Percentiles rank a stretch among this genome's conserved stretches.
Conservation (phyloP, 2,113 vertebrate genomes). For the Vicugna pacos region DNA sequence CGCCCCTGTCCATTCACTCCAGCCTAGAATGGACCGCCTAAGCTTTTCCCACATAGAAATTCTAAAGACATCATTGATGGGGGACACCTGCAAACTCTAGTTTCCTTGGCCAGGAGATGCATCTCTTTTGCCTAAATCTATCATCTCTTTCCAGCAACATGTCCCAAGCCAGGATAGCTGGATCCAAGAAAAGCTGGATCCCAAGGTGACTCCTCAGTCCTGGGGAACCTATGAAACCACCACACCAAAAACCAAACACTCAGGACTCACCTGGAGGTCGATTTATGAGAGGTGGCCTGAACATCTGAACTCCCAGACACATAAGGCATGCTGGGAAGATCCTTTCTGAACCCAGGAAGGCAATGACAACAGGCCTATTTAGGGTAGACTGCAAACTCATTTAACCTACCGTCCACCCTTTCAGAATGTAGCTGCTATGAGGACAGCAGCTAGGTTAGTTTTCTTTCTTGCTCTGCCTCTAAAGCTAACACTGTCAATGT, state of each 20-base stretch:
- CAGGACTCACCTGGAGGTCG: not conserved
- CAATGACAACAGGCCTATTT: not conserved
- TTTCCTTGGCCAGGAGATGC: conserved; percentile 21
- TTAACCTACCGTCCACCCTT: not conserved
- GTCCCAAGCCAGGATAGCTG: not conserved
- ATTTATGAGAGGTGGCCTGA: not conserved
- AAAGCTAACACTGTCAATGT: not conserved
- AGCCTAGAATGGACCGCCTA: not conserved
- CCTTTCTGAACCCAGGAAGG: not conserved
- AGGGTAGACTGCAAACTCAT: not conserved
- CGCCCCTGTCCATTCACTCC: not conserved
- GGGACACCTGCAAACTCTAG: not conserved
- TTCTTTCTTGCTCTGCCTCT: not conserved
- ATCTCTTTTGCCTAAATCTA: not conserved
- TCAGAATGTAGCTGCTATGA: not conserved
- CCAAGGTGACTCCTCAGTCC: not conserved
- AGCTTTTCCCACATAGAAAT: not conserved
- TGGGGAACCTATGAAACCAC: not conserved
- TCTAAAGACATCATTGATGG: not conserved
- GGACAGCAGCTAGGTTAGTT: not conserved
- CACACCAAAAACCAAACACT: not conserved
- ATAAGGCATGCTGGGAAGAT: not conserved
- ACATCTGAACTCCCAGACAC: not conserved
- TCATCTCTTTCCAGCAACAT: not conserved
- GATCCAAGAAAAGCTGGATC: conserved; percentile 10